phyloP scores from a whole-genome alignment of 2,888 invertebrate species.

The Eugnorisma glareosa region DNA sequence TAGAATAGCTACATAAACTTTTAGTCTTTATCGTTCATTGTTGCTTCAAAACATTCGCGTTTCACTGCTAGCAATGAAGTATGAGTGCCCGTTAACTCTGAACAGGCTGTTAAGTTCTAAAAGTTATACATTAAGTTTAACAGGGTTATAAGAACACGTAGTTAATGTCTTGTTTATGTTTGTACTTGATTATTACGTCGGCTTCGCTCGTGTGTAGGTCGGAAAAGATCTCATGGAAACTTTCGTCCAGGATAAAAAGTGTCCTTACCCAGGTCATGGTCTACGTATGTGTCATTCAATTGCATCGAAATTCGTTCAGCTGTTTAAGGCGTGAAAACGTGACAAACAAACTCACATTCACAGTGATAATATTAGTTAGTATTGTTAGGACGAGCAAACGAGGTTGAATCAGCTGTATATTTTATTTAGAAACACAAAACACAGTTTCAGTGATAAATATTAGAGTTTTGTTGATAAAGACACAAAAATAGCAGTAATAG shows the following conservation, averaged over 20 bases:
- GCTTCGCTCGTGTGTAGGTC: not conserved
- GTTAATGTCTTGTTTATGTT: conserved; percentile 20
- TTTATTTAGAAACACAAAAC: not conserved
- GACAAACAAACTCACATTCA: not conserved
- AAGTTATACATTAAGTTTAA: conserved; percentile 31
- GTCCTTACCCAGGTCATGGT: not conserved
- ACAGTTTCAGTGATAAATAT: not conserved
- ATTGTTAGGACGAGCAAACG: not conserved
- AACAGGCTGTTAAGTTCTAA: conserved; percentile 22
- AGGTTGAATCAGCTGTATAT: not conserved
- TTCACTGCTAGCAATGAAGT: conserved; percentile 23
- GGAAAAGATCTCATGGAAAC: not conserved
- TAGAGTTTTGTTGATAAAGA: not conserved
- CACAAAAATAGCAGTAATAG: not conserved
- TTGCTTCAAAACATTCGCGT: conserved; percentile 8
- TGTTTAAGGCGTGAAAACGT: not conserved
- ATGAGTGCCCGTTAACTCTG: conserved; percentile 22
- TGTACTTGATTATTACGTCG: not conserved
- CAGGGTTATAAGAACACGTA: conserved; percentile 7
- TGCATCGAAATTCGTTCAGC: not conserved
- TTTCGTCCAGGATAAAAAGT: not conserved
- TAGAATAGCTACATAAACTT: conserved; percentile 23
- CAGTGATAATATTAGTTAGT: not conserved
- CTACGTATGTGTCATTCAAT: not conserved
- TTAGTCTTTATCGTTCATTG: conserved; percentile 12